Evolutionary conservation across 1,140 invertebrate species (phyloP).

Genomic region (Drosophila obscura): DNA sequence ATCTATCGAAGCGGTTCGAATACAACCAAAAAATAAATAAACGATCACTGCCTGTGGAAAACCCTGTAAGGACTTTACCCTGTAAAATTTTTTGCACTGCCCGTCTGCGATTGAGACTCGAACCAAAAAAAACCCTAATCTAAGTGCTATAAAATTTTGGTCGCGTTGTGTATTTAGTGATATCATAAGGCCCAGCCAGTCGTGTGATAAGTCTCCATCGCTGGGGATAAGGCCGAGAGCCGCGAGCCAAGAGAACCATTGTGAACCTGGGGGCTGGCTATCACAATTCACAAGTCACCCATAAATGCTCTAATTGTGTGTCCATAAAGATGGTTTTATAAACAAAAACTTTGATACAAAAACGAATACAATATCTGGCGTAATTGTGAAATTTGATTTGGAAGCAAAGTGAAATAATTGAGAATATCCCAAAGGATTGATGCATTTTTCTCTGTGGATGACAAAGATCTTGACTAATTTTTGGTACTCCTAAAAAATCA

Average conservation of each 20-base stretch:
- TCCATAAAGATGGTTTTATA: slow-evolving; percentile 38
- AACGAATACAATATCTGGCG: too few species aligned
- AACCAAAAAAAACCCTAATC: slow-evolving; percentile 31
- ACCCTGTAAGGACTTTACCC: slow-evolving; percentile 34
- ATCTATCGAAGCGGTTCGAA: slow-evolving; percentile 17
- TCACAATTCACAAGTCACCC: slow-evolving; percentile 30
- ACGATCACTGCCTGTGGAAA: slow-evolving; percentile 6
- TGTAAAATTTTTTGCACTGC: too few species aligned
- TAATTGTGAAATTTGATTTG: background rate
- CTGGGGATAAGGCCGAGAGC: slow-evolving; percentile 34
- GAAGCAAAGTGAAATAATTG: background rate
- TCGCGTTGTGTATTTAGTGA: slow-evolving; percentile 38
- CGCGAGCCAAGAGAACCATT: background rate
- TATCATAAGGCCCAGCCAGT: slow-evolving; percentile 37
- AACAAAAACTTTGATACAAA: slow-evolving; percentile 47
- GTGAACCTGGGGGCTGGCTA: background rate
- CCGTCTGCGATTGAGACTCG: slow-evolving; percentile 10
- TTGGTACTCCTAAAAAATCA: too few species aligned
- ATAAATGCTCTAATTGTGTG: slow-evolving; percentile 38
- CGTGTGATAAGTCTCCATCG: slow-evolving; percentile 42
- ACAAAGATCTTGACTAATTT: too few species aligned
- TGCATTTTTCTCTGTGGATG: too few species aligned
- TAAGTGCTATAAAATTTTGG: slow-evolving; percentile 31
- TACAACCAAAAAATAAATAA: too few species aligned
- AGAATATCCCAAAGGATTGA: too few species aligned